Conservation (phyloP, 2,797 vertebrate species). For the Halcyon badia region DNA sequence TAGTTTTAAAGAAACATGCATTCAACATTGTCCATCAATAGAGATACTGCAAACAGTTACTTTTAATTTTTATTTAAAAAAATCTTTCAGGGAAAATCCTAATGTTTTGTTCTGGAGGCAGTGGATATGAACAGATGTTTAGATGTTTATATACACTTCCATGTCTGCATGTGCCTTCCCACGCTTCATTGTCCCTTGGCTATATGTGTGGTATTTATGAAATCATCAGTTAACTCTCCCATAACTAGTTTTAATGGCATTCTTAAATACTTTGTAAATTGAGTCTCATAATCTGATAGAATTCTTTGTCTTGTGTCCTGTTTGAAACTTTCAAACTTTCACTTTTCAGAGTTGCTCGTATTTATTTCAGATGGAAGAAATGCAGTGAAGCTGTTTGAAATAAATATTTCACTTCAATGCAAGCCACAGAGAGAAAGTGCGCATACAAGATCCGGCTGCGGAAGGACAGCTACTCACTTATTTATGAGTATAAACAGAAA, state of each 20-base stretch:
- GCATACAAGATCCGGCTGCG: not conserved
- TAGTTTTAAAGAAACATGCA: not conserved
- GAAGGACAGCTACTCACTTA: conserved; percentile 45
- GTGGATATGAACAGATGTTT: not conserved
- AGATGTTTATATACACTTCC: not conserved
- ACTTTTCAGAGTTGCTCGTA: not conserved
- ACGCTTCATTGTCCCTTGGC: not conserved
- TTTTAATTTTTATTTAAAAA: not conserved
- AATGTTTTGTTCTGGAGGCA: not conserved
- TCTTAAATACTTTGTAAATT: not conserved
- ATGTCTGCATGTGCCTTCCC: not conserved
- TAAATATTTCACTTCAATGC: conserved; percentile 39
- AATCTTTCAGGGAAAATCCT: not conserved
- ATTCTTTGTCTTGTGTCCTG: not conserved
- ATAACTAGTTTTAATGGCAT: not conserved
- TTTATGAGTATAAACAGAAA: conserved; percentile 66
- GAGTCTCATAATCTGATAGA: not conserved
- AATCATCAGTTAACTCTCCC: not conserved
- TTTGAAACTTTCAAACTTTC: not conserved
- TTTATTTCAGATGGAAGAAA: conserved; percentile 11
- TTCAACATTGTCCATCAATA: not conserved
- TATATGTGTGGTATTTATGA: not conserved
- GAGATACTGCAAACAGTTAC: not conserved
- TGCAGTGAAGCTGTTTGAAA: conserved; percentile 11
- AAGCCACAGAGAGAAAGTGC: conserved; percentile 22